Conservation (phyloP, 2,888 invertebrate species). For the Punctoribates punctum region DNA sequence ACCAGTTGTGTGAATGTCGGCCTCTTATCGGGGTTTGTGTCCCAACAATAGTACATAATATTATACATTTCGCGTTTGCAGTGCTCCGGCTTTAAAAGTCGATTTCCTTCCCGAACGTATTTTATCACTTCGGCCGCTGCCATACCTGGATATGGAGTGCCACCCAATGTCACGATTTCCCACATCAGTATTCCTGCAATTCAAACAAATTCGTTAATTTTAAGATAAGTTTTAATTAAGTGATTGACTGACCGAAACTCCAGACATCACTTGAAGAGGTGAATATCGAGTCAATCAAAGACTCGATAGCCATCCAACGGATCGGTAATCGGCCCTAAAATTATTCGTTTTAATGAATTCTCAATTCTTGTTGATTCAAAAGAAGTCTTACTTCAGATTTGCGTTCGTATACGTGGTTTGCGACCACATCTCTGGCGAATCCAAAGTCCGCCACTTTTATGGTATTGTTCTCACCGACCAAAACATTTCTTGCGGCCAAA, state of each 20-base stretch:
- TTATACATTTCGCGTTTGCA: constrained; percentile 83
- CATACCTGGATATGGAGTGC: constrained; percentile 89
- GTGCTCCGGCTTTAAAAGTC: constrained; percentile 87
- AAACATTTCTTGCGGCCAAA: constrained; percentile 74
- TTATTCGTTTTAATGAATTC: constrained; percentile 3
- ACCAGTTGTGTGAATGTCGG: constrained; percentile 81
- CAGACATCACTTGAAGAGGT: constrained; percentile 91
- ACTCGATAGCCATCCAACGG: constrained; percentile 95
- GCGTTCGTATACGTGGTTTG: constrained; percentile 60
- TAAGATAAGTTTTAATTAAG: not conserved
- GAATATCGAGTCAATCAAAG: constrained; percentile 87
- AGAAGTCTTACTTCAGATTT: constrained; percentile 52
- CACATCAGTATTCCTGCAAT: constrained; percentile 69
- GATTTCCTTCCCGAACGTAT: constrained; percentile 80
- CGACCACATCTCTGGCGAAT: constrained; percentile 69
- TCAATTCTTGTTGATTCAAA: no score
- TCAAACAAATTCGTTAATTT: not conserved
- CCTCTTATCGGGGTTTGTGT: constrained; percentile 73
- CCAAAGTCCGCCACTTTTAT: constrained; percentile 87
- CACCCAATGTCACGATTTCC: constrained; percentile 90
- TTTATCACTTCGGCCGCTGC: constrained; percentile 85
- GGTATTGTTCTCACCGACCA: constrained; percentile 77
- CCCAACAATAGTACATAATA: constrained; percentile 95
- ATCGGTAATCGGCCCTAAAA: constrained; percentile 62
- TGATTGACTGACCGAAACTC: constrained; percentile 70